These are phyloP conservation scores for Charanyca ferruginea DNA, from an alignment of 2,888 invertebrate species.

Conservation along the genomic window DNA sequence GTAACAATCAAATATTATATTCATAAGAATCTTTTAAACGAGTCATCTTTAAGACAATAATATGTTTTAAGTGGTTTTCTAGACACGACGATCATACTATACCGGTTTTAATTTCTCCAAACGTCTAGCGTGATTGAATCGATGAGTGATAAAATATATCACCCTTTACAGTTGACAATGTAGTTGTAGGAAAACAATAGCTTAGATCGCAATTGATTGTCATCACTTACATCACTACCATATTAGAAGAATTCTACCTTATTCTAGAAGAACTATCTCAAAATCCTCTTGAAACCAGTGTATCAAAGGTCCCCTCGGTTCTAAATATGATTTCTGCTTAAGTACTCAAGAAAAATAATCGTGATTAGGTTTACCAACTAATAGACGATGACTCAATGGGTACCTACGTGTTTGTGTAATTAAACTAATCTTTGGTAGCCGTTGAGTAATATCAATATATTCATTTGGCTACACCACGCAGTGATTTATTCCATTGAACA, in stretches of 20 bases:
- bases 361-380: not conserved
- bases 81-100: conserved; percentile 48
- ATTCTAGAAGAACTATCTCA: not conserved
- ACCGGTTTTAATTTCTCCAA: conserved; percentile 64
- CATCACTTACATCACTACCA: too few species aligned
- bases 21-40: conserved; percentile 35
- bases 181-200: not conserved
- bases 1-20: conserved; percentile 69
- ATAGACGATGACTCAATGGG: conserved; percentile 26
- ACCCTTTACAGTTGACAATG: not conserved
- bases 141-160: not conserved
- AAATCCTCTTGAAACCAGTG: not conserved
- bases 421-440: conserved; percentile 31
- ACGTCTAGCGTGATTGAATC: conserved; percentile 17
- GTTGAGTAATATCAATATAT: conserved; percentile 49
- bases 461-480: conserved; percentile 29
- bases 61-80: conserved; percentile 18
- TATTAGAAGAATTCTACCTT: too few species aligned
- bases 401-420: conserved; percentile 43
- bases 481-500: conserved; percentile 61
- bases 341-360: conserved; percentile 14
- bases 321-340: not conserved
- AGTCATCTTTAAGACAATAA: not conserved
- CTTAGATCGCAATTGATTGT: not conserved
- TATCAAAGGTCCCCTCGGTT: not conserved